These are phyloP conservation scores for Leptopterna dolabrata DNA, from an alignment of 2,888 invertebrate genomes.

Conservation along the genomic window DNA sequence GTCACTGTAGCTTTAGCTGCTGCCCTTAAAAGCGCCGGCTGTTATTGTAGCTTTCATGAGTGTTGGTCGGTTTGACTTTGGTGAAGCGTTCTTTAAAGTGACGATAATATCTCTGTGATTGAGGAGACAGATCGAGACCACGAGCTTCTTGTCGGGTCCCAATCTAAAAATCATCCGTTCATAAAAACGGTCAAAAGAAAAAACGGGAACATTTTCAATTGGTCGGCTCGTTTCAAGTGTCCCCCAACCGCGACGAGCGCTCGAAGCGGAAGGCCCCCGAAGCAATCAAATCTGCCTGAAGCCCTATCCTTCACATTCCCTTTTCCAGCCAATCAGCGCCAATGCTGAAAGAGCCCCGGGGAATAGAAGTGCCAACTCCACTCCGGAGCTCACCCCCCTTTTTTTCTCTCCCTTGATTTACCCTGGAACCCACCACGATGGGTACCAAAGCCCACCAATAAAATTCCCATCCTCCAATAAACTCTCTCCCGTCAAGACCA, in stretches of 20 bases:
- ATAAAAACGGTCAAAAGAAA: background rate
- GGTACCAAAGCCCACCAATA: background rate
- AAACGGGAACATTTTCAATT: background rate
- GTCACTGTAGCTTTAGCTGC: too few species aligned
- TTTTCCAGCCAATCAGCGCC: constrained; percentile 7
- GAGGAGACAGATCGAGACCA: background rate
- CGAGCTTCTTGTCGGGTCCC: background rate
- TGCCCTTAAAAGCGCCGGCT: background rate
- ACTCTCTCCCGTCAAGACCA: too few species aligned
- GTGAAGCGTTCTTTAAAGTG: background rate
- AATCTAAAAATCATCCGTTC: background rate
- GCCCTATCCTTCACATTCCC: constrained; percentile 1
- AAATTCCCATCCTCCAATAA: background rate
- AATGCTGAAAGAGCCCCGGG: background rate
- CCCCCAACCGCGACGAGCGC: background rate
- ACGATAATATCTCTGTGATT: background rate
- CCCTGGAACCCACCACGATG: background rate
- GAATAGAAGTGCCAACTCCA: constrained; percentile 1
- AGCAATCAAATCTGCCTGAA: background rate
- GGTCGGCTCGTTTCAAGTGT: background rate
- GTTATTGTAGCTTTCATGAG: background rate
- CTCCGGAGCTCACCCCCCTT: background rate
- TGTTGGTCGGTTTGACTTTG: background rate
- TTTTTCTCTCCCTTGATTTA: background rate
- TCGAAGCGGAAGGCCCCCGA: background rate